Evolutionary conservation across 2,113 vertebrate genomes (phyloP).

Genomic region (Ia io): DNA sequence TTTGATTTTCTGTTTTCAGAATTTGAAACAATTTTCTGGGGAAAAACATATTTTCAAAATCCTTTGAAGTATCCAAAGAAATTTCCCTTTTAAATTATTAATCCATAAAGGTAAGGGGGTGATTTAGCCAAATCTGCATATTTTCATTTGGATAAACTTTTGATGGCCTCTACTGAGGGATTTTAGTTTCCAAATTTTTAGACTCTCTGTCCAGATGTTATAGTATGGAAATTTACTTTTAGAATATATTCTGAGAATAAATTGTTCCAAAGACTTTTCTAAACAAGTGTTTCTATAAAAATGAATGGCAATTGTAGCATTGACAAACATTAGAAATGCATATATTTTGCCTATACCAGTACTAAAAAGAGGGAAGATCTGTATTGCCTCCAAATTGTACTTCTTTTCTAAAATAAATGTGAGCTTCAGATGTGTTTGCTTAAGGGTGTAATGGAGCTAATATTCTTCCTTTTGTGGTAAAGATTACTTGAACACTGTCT

Average conservation of each 20-base stretch:
- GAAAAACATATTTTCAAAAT: conserved; percentile 4
- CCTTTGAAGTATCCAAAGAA: neutral
- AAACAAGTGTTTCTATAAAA: conserved; percentile 25
- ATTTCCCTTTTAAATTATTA: conserved; percentile 7
- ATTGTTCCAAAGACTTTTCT: neutral
- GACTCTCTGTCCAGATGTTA: neutral
- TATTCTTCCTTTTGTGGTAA: conserved; percentile 44
- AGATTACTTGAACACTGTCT: conserved; percentile 4
- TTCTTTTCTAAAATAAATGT: neutral
- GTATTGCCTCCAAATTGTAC: neutral
- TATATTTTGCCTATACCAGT: neutral
- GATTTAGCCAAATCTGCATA: neutral
- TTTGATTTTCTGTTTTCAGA: conserved; percentile 7
- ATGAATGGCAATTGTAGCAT: neutral
- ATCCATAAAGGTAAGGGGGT: neutral
- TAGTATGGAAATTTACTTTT: neutral
- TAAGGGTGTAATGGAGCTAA: neutral
- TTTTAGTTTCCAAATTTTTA: neutral
- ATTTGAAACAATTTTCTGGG: conserved; percentile 2
- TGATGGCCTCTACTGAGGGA: neutral
- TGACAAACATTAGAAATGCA: neutral
- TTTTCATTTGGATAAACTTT: conserved; percentile 50
- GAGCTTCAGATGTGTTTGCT: conserved; percentile 28
- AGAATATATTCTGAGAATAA: neutral
- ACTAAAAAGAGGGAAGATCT: neutral